Base-by-base conservation (phyloP, 2,113 vertebrate genomes). In the Periophthalmus modestus region DNA sequence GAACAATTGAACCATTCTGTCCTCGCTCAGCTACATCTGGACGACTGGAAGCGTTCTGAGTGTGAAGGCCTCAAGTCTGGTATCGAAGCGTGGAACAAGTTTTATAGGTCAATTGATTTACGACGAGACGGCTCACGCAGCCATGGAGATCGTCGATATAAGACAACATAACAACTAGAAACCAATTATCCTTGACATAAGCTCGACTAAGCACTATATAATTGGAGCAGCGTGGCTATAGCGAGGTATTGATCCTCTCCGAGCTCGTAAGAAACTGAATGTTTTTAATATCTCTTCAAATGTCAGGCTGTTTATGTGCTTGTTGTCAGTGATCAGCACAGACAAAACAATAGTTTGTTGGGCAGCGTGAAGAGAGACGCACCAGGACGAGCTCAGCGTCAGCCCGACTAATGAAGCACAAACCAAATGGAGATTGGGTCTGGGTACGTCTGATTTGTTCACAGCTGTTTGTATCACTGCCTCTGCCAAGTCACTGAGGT, bases 151-250 rank as follows among this genome's bases (percentile, higher is more conserved):
- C 7, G 59, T 62, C 59, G 34, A 62, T 62, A 62, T 18, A 34
- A 43, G 34, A n/a, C 34, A 65, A 39, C 62, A 65, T 18, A 43
- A 43, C 33, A n/a, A 34, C 34, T 19, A 13, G 33, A 43, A 65
- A 65, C 62, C 62, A 65, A 65, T 65, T 65, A 65, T 65, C 62
- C 33, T n/a, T 65, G 62, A 65, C 62, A 65, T 65, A 47, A 67
- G 46, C 12, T 48, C 21, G 5, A 16, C 66, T 47, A 67, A 67
- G 39, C 66, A 67, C 39, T 24, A 24, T 67, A 47, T 67, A 67
- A 67, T 67, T 48, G 46, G 39, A 15, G 39, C 12, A 48, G 2
- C 10, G 21, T 48, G n/a, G 66, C 34, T 65, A 21, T 65, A 65
- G 33, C 13, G 34, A 43, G 7, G 62, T 67, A 67, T 67, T 67